phyloP scores from a whole-genome alignment of 2,888 invertebrate species.

The Aspidapion aeneum region DNA sequence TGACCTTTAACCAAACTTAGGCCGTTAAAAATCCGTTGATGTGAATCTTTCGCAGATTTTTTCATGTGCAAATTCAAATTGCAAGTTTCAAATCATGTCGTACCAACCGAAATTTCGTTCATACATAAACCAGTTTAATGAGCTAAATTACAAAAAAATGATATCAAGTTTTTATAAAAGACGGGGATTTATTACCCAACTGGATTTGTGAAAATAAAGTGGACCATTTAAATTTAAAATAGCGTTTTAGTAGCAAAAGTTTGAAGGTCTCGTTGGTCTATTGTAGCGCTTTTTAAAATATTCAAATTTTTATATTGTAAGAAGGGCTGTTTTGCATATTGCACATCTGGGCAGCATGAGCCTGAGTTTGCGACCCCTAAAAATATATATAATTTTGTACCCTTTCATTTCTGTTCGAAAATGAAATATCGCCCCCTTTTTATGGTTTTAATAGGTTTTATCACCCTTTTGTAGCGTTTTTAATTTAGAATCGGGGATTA shows the following conservation, averaged over 20 bases:
- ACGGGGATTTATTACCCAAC: conserved; percentile 15
- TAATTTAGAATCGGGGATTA: conserved; percentile 29
- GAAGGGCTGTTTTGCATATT: conserved; percentile 26
- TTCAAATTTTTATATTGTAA: conserved; percentile 28
- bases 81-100: background rate
- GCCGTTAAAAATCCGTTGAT: background rate
- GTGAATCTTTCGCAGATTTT: background rate
- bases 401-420: conserved; percentile 8
- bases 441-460: conserved; percentile 40
- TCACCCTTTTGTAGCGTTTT: conserved; percentile 39
- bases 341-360: conserved; percentile 25
- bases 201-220: background rate
- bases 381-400: conserved; percentile 25
- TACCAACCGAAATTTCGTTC: background rate
- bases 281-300: conserved; percentile 23
- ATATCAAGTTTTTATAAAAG: conserved; percentile 13
- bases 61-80: background rate
- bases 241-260: background rate
- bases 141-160: conserved; percentile 5
- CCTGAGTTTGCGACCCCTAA: conserved; percentile 20
- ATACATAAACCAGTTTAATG: background rate
- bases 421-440: conserved; percentile 27
- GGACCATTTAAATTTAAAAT: background rate
- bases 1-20: too few relatives aligned
- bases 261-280: conserved; percentile 8